Base-by-base conservation (phyloP, 2,113 vertebrate species). In the Uropsilus gracilis region DNA sequence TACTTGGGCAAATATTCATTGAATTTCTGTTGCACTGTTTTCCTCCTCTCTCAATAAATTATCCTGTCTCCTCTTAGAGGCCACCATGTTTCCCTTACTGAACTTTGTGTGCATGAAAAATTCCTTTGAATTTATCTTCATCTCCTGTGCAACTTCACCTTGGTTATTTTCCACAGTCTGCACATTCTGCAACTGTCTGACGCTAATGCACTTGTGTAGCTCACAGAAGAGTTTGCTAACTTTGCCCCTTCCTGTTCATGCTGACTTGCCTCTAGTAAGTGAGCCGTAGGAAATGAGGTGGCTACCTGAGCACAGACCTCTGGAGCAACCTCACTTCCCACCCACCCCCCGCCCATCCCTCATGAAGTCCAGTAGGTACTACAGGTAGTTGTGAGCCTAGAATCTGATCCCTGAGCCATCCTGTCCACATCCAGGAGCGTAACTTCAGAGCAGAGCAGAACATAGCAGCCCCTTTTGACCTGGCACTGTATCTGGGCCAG, bases 41-140 rank as follows among this genome's bases (percentile, higher is more conserved):
- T 94, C 66, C 94, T 97, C 93, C 90, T 95, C 95, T 96, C 95
- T 96, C 97, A 94, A 97, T 98, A 98, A 98, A 98, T 98, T 98
- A 98, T 95, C 93, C 96, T 96, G 91, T 97, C 97, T 20, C 55
- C 93, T 96, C 95, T 77, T 87, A 85, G 96, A 95, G 96, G 95
- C 95, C 92, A 95, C 96, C 84, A 24, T 63, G 69, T 96, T 94
- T 97, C 95, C 95, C 34, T 10, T 24, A 22, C 83, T 90, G 93
- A 97, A 96, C 96, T 88, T 95, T 37, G 1, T 24, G 4, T 88
- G 28, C 3, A 48, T 95, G 84, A 96, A 97, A 98, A 93, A 50
- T 42, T 2, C 7, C 90, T 95, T 92, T 94, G 94, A 92, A 97
- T 97, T 97, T 95, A 97, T 97, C 97, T 97, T 95, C 83, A 96